These are phyloP conservation scores for Tyto alba DNA, from an alignment of 2,113 vertebrate species.

Conservation along the genomic window DNA sequence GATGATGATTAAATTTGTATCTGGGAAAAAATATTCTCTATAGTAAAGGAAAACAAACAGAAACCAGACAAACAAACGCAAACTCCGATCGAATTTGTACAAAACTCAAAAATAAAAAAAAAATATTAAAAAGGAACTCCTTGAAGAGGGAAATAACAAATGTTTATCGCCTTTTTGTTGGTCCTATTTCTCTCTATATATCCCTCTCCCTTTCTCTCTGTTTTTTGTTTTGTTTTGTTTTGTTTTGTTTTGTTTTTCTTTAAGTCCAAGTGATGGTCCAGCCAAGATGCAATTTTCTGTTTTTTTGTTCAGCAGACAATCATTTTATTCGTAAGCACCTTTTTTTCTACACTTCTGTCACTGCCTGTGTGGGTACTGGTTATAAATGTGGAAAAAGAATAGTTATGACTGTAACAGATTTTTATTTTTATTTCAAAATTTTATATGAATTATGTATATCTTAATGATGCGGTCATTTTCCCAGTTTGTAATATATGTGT, in stretches of 20 bases:
- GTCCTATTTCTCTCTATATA: slow-evolving; percentile 54
- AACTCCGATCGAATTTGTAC: slow-evolving; percentile 83
- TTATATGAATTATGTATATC: slow-evolving; percentile 99
- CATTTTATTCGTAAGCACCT: slow-evolving; percentile 99
- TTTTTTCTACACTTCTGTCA: slow-evolving; percentile 97
- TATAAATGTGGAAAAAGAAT: slow-evolving; percentile 96
- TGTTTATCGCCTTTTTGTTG: slow-evolving; percentile 78
- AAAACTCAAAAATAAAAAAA: slow-evolving; percentile 47
- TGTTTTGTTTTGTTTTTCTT: slow-evolving; percentile 29
- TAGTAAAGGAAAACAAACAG: slow-evolving; percentile 73
- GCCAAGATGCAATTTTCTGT: slow-evolving; percentile 88
- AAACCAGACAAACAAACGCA: slow-evolving; percentile 63
- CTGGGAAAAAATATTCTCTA: slow-evolving; percentile 83
- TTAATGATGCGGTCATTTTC: slow-evolving; percentile 98
- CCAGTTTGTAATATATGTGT: slow-evolving; percentile 99
- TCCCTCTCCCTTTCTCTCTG: not conserved
- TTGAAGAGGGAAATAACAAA: slow-evolving; percentile 90
- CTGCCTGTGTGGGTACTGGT: slow-evolving; percentile 99
- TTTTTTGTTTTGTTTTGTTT: not conserved
- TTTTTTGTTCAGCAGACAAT: slow-evolving; percentile 98
- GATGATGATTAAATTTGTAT: slow-evolving; percentile 83
- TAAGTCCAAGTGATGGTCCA: slow-evolving; percentile 82
- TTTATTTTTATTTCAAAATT: slow-evolving; percentile 99
- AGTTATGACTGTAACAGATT: slow-evolving; percentile 99
- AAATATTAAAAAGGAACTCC: slow-evolving; percentile 78